Conservation (phyloP, 2,888 invertebrate genomes). For the Synanthedon andrenaeformis region DNA sequence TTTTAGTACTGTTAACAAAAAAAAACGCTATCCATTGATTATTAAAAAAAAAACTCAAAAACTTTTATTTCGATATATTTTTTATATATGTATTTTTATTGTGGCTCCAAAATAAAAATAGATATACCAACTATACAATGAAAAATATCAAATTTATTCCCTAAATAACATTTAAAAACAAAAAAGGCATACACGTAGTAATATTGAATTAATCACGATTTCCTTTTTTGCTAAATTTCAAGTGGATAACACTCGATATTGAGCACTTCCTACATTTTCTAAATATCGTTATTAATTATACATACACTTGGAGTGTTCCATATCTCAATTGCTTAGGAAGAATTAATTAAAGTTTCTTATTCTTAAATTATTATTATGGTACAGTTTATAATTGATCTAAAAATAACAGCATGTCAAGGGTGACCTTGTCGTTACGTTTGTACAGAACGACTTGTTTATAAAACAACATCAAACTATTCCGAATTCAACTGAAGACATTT, state of each 20-base stretch:
- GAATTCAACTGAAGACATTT: too few species aligned
- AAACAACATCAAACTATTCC: too few species aligned
- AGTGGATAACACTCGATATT: background rate
- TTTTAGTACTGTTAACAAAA: conserved; percentile 9
- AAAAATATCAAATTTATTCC: too few species aligned
- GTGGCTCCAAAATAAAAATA: too few species aligned
- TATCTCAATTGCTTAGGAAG: background rate
- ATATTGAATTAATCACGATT: too few species aligned
- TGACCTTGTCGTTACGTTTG: background rate
- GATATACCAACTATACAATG: too few species aligned
- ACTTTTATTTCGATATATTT: too few species aligned
- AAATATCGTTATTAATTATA: background rate
- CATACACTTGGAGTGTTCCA: background rate
- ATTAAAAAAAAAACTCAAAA: too few species aligned
- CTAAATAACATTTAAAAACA: too few species aligned
- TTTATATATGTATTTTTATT: too few species aligned
- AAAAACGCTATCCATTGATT: background rate
- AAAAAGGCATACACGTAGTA: too few species aligned
- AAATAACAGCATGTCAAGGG: background rate
- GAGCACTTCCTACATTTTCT: background rate
- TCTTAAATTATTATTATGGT: background rate
- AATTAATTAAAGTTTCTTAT: background rate
- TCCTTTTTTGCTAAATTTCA: too few species aligned
- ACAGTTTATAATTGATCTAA: background rate
- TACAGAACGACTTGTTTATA: background rate